Base-by-base conservation (phyloP, 2,113 vertebrate species). In the Corythornis cristatus region DNA sequence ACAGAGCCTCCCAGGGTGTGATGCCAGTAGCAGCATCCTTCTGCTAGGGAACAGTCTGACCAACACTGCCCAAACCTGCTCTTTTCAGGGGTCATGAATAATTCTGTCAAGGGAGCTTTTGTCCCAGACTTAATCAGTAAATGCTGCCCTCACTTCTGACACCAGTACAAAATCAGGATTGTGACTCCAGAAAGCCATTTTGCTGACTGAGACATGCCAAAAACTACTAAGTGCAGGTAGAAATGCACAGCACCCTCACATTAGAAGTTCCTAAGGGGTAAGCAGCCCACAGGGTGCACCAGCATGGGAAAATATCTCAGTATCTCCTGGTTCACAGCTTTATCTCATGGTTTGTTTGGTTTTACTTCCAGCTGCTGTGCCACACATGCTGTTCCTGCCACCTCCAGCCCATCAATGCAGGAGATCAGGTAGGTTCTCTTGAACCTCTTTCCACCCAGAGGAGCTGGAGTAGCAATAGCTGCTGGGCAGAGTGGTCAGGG, bases 331-430 rank as follows among this genome's bases (percentile, higher is more conserved):
- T 57, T 85, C 53, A 68, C 7, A 57, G 42, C 18, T 64, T 62
- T 56, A 26, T 22, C 22, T 57, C n/a, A 3, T 26, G 2, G 1
- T 56, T 56, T 19, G 22, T 15, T 16, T 0, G 37, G 37, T 57
- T 91, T 82, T 50, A 20, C 9, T 60, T n/a, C n/a, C 33, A 95
- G 65, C 14, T 78, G 28, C 43, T 72, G 33, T 64, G 22, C 29
- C 29, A 54, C 23, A 12, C 12, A 4, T 1, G 1, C 37, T 5
- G 3, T n/a, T 43, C 56, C 37, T 84, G 21, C 31, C 12, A 53
- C 8, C 10, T 92, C 37, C 3, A 5, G 8, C 3, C 15, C 2
- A 1, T 40, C 26, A 28, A 12, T 0, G 0, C 22, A 29, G 3
- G 12, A 2, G 6, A n/a, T 40, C 42, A 71, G 21, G 73, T 37